Base-by-base conservation (phyloP, 64 coral and sea anemone species). In the Pocillopora verrucosa region DNA sequence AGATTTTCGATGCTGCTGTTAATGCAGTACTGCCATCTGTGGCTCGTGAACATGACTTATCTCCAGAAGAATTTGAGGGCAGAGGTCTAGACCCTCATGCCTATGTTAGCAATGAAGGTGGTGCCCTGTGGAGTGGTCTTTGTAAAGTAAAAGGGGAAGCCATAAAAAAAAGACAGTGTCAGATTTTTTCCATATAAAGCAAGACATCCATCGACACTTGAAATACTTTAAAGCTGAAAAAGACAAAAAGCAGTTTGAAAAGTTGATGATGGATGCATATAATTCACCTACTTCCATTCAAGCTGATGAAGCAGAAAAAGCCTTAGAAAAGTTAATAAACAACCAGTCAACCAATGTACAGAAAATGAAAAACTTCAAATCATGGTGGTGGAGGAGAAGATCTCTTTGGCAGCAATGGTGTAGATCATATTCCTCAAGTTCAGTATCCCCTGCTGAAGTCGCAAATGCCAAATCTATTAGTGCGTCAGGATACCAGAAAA, bases 361-460 rank as follows among this genome's bases (percentile, higher is more conserved):
- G 57, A 93, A 93, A 80, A 93, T 81, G 91, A 87, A 22, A 15
- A 80, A 69, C 75, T 88, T 93, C 51, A 93, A 82, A 58, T 58
- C 24, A 10, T 79, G 84, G 63, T 92, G 91, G 91, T 88, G 91
- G 91, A 26, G 77, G 35, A 30, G 34, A 11, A 3, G 57, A 86
- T 20, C 74, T 13, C 30, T 20, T 41, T 92, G 60, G 83, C 80
- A 84, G 61, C 72, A 59, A 34, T 88, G 86, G 57, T 87, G 74
- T 51, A 26, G 26, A 34, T 59, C 9, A 14, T 76, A 87, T 51
- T 80, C 76, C 41, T 64, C 63, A 20, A 74, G 26, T 57, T 45
- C 72, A 74, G 45, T 26, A 86, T 25, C 73, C 38, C 70, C 59
- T 92, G 82, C 81, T 65, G 34, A 92, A 63, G 74, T 86, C n/a